Base-by-base conservation (phyloP, 2,113 vertebrate genomes). In the Patagioenas fasciata region DNA sequence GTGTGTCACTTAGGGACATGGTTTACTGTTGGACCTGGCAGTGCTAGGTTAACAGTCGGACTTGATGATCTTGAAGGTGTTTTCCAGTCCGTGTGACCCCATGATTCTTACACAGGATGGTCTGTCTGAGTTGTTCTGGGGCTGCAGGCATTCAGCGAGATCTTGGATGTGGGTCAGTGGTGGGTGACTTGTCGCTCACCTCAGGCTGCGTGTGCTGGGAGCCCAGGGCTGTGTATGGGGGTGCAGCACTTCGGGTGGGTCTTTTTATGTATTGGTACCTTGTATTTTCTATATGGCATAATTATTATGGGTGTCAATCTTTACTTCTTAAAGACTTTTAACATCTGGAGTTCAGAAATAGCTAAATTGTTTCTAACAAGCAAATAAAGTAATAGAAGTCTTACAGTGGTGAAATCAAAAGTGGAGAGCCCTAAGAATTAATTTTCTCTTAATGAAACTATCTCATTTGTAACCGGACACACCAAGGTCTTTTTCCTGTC, bases 131-230 rank as follows among this genome's bases (percentile, higher is more conserved):
- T 10, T 24, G 38, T 19, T 65, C 4, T 34, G 62, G 19, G 62
- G 15, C 6, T 21, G 38, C 5, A 13, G 48, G 8, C 1, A 5
- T 61, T 32, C 32, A 1, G 0, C 3, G 26, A 26, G 70, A 9
- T 24, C 25, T 13, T 26, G 29, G n/a, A 1, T 17, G 0, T 0
- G 8, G 74, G 32, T 38, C 29, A 13, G 21, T 3, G 47, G 1
- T 21, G 47, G 56, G 21, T 69, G 5, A 0, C 34, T 17, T 44
- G 40, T 10, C 73, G 58, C 54, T 69, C 25, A 5, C 31, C 19
- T 25, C 13, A 5, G 2, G n/a, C 17, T 61, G 3, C 0, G 0
- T 50, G 26, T 42, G 56, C 38, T 0, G 0, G 21, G 77, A 78
- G 65, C 1, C 40, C 42, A 12, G 60, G 25, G 29, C 36, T 47